Percentiles rank a stretch among this genome's conserved stretches.
Conservation (phyloP, 2,113 vertebrate species). For the Bambusicola thoracicus region DNA sequence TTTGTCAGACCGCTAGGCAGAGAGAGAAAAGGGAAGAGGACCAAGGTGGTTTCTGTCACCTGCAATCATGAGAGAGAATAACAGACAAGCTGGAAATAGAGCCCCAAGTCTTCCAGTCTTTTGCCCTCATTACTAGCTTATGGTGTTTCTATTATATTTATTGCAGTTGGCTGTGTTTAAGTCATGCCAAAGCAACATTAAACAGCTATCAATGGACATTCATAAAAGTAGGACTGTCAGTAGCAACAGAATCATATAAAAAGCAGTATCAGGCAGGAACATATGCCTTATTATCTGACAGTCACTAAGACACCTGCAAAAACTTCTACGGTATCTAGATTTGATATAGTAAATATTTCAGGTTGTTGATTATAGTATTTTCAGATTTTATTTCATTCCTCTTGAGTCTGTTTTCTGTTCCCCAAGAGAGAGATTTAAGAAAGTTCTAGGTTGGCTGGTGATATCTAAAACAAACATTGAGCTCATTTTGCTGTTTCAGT, state of each 20-base stretch:
- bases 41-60: background rate
- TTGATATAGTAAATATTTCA: background rate
- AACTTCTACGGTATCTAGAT: background rate
- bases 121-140: background rate
- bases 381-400: conserved; percentile 9
- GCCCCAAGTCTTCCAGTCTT: background rate
- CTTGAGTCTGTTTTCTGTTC: background rate
- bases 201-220: background rate
- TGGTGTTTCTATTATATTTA: background rate
- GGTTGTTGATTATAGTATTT: background rate
- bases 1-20: background rate
- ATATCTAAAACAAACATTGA: conserved; percentile 55
- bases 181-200: background rate
- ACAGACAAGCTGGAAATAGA: background rate
- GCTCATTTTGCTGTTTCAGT: conserved; percentile 34
- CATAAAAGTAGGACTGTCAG: background rate
- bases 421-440: conserved; percentile 1
- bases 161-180: background rate
- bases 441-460: background rate
- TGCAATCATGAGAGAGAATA: background rate
- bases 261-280: background rate
- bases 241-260: background rate
- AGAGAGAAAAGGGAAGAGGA: background rate
- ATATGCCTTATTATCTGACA: background rate
- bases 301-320: conserved; percentile 7